Evolutionary conservation across 1,140 invertebrate genomes (phyloP), one percentile per base, ranked within the genome.

Genomic region (Formica selysi): DNA sequence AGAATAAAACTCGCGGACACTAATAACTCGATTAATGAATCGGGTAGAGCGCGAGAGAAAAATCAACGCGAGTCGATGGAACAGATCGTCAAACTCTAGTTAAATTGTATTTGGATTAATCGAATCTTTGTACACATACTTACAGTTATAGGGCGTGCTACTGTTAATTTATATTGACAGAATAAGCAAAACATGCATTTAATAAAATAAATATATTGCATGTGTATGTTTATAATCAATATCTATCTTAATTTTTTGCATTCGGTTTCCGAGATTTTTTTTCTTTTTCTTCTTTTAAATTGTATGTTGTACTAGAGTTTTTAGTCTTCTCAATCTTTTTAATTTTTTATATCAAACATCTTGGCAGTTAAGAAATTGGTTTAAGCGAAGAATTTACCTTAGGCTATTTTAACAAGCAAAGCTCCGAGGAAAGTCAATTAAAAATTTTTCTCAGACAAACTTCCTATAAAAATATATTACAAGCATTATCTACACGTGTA

Each of bases 21-120:
- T 88, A 88, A 89, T 61, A 59, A 85, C 64, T 38, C 67, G 74
- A 88, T 85, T 73, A 76, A 88, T 79, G 84, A 67, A 29, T 36
- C 48, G n/a, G 13, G 13, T 44, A 11, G 54, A 41, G 48, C 62
- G 48, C 29, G n/a, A 81, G 13, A 44, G 38, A 22, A 83, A 74
- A 67, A 79, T 79, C 29, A 36, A 59, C 61, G 44, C 4, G n/a
- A 44, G 16, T 54, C 74, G 26, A 57, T 76, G 19, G 2, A 26
- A 61, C 54, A 11, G 19, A 76, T 78, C 38, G 70, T 29, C 7
- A 16, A 85, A 80, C 44, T 26, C 13, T 22, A 29, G 16, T 16
- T 32, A 41, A 76, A 76, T 74, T 41, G 62, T 36, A 71, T 51
- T 87, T n/a, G n/a, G 38, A 62, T 61, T 13, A 26, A 10, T 10